phyloP scores from a whole-genome alignment of 2,888 invertebrate genomes.

The Sarcophaga caerulescens region DNA sequence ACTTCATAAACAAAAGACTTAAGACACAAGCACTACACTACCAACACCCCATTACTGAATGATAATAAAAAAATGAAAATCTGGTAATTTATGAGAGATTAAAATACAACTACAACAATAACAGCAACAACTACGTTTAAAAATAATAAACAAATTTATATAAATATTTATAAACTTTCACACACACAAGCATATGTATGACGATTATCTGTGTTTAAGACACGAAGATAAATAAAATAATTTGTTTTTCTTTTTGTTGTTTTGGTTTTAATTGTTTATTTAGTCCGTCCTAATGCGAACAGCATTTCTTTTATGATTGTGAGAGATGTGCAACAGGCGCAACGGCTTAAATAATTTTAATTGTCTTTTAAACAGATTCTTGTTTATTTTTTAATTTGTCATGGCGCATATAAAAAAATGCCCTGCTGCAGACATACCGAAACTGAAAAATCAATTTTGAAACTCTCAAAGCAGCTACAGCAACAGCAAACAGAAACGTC shows the following conservation, averaged over 20 bases:
- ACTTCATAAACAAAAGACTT: conserved; percentile 61
- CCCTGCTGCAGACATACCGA: conserved; percentile 8
- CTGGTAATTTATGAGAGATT: conserved; percentile 56
- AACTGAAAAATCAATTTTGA: neutral
- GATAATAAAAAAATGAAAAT: conserved; percentile 35
- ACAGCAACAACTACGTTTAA: neutral
- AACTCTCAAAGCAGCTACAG: neutral
- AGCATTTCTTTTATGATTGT: neutral
- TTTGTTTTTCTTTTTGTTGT: no score
- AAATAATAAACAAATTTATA: conserved; percentile 41
- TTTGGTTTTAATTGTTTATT: neutral
- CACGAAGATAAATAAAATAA: neutral
- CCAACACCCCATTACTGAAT: neutral
- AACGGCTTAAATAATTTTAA: conserved; percentile 56
- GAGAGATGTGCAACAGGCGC: conserved; percentile 2
- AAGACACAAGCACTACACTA: conserved; percentile 25
- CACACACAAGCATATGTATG: conserved; percentile 23
- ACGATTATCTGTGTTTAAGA: conserved; percentile 55
- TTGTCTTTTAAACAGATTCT: conserved; percentile 67
- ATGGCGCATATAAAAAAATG: conserved; percentile 48
- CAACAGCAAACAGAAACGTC: neutral
- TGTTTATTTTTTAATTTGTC: conserved; percentile 67
- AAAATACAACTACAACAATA: conserved; percentile 11
- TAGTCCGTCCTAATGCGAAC: conserved; percentile 13
- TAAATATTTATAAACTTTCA: conserved; percentile 65